Evolutionary conservation across 1,140 invertebrate species (phyloP), one percentile per base, ranked within the genome.

Genomic region (Whitmania pigra): DNA sequence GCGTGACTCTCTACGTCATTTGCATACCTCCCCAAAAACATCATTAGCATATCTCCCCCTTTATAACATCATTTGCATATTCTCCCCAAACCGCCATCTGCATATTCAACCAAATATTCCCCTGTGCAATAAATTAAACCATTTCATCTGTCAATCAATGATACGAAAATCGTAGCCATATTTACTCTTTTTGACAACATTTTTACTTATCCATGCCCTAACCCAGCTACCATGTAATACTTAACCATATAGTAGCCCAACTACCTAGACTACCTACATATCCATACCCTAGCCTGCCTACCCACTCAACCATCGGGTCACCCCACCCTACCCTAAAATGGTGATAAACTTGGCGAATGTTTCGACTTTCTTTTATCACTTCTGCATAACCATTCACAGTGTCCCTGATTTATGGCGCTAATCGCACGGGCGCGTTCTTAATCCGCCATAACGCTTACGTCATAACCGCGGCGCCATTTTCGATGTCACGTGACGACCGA

Each of bases 401-500:
- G 18, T 1, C 57, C 11, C 22, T 63, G 57, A 63, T 63, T 63
- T 63, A 63, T 63, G 57, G 57, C 57, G 57, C 57, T 63, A 63
- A 63, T 63, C 57, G 57, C 57, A 63, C 22, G 57, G 57, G 57
- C 57, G 57, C 57, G 57, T 63, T 17, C 29, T 63, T 63, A 63
- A 63, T 63, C 57, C 57, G 57, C 57, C 57, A 63, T 63, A 63
- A 63, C 57, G 57, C 57, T 63, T 63, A 63, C 57, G 57, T 63
- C 57, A 63, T 63, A 63, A 63, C 57, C 22, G 22, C 29, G 11
- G 15, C 9, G 43, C 43, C 43, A 49, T 49, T 49, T 13, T 17
- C 43, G 43, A 17, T 49, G 43, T 49, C 43, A 49, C 43, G 43
- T 49, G 43, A 49, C 43, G 43, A 17, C 43, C 9, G 43, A 49